phyloP scores from a whole-genome alignment of 2,888 invertebrate genomes.

The Parthenolecanium corni region DNA sequence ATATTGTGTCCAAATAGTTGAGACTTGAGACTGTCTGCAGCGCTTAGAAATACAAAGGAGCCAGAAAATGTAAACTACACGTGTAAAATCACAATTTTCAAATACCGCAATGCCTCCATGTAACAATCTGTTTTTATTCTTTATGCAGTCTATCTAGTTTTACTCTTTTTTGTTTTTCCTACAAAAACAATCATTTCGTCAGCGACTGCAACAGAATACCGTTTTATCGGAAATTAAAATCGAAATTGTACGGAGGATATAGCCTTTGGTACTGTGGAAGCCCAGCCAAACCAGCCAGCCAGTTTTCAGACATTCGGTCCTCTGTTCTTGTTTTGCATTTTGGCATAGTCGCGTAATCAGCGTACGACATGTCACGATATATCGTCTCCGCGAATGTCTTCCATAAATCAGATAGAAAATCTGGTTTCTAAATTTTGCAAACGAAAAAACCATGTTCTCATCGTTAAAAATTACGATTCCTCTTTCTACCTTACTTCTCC shows the following conservation, averaged over 20 bases:
- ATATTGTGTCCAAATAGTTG: too few species aligned
- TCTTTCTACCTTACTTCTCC: background rate
- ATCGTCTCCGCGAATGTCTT: slow-evolving; percentile 24
- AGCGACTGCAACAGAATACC: slow-evolving; percentile 4
- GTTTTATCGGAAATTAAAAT: slow-evolving; percentile 27
- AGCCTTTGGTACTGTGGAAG: too few species aligned
- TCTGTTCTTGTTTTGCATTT: slow-evolving; percentile 25
- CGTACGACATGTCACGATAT: slow-evolving; percentile 28
- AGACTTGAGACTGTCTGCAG: too few species aligned
- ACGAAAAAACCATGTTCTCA: slow-evolving; percentile 14
- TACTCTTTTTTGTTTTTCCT: too few species aligned
- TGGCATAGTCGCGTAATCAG: slow-evolving; percentile 25
- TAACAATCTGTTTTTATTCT: too few species aligned
- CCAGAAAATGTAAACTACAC: too few species aligned
- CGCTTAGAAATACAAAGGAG: too few species aligned
- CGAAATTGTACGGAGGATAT: slow-evolving; percentile 8
- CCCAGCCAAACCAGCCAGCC: too few species aligned
- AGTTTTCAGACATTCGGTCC: slow-evolving; percentile 5
- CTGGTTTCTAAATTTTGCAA: slow-evolving; percentile 25
- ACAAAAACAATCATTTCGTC: slow-evolving; percentile 10
- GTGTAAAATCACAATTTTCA: too few species aligned
- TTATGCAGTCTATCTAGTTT: too few species aligned
- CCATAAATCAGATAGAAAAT: slow-evolving; percentile 26
- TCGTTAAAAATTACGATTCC: slow-evolving; percentile 22
- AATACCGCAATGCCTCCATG: too few species aligned